phyloP scores from a whole-genome alignment of 2,797 vertebrate genomes.

The Aplochiton taeniatus region DNA sequence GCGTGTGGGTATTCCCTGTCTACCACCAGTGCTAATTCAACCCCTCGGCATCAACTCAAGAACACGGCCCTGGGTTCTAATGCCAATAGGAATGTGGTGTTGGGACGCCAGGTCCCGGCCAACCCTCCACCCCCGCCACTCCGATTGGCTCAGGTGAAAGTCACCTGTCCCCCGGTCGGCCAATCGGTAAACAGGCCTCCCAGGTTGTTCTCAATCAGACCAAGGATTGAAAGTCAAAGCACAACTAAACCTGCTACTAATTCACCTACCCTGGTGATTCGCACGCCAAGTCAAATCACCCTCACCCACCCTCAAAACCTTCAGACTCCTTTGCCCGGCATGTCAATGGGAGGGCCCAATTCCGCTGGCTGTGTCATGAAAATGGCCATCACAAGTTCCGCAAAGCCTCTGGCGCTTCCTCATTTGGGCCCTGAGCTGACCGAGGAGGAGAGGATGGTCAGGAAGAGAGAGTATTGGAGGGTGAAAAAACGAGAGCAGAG shows the following conservation, averaged over 20 bases:
- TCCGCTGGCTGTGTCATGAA: constrained; percentile 58
- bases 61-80: constrained; percentile 7
- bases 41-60: constrained; percentile 17
- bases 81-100: not conserved
- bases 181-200: constrained; percentile 32
- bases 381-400: constrained; percentile 47
- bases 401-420: accelerated
- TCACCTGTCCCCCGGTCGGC: constrained; percentile 34
- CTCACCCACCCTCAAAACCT: constrained; percentile 45
- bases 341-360: not conserved
- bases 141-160: constrained; percentile 50
- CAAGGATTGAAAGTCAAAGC: constrained; percentile 30
- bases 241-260: constrained; percentile 14
- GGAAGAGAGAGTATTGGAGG: constrained; percentile 75
- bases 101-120: constrained; percentile 8
- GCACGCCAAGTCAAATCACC: constrained; percentile 38
- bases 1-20: constrained; percentile 17
- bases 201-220: constrained; percentile 28
- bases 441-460: constrained; percentile 67
- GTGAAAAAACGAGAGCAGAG: constrained; percentile 78
- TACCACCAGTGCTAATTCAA: constrained; percentile 3
- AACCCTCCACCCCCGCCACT: constrained; percentile 18
- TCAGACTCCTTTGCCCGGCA: constrained; percentile 14
- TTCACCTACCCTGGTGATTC: constrained; percentile 18
- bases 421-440: constrained; percentile 37